Evolutionary conservation across 1,140 invertebrate species (phyloP).

Genomic region (Trachymyrmex septentrionalis): DNA sequence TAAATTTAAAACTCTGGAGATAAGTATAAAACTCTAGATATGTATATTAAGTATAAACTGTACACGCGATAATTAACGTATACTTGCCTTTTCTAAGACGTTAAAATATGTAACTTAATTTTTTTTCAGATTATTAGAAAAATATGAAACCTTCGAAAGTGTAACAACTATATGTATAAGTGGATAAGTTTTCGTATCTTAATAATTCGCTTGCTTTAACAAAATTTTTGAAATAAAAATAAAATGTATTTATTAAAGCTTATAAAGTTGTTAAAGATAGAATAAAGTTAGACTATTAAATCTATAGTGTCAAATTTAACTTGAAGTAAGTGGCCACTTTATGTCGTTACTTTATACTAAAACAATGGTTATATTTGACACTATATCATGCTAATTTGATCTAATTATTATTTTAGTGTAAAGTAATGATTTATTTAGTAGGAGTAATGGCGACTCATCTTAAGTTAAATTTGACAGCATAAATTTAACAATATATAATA

Average conservation of each 20-base stretch:
- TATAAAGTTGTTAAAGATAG: background rate
- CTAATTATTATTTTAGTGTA: too few species aligned
- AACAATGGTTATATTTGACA: too few species aligned
- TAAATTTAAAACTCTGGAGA: conserved; percentile 14
- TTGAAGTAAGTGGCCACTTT: too few species aligned
- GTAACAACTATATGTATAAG: background rate
- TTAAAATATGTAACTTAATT: background rate
- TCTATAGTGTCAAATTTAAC: too few species aligned
- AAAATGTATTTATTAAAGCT: conserved; percentile 8
- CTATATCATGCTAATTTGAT: too few species aligned
- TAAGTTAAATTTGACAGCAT: too few species aligned
- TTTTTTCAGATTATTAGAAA: background rate
- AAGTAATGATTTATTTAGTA: too few species aligned
- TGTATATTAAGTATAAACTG: background rate
- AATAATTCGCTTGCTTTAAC: background rate
- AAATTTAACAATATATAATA: too few species aligned
- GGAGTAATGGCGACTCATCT: too few species aligned
- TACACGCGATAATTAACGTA: background rate
- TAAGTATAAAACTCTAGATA: background rate
- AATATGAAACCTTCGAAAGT: background rate
- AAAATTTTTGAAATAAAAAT: background rate
- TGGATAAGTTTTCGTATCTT: background rate
- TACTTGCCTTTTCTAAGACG: background rate
- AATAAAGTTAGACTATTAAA: too few species aligned
- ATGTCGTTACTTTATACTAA: too few species aligned